Evolutionary conservation across 1,140 invertebrate genomes (phyloP), one percentile per base, ranked within the genome.

Genomic region (Polypedilum pembai): DNA sequence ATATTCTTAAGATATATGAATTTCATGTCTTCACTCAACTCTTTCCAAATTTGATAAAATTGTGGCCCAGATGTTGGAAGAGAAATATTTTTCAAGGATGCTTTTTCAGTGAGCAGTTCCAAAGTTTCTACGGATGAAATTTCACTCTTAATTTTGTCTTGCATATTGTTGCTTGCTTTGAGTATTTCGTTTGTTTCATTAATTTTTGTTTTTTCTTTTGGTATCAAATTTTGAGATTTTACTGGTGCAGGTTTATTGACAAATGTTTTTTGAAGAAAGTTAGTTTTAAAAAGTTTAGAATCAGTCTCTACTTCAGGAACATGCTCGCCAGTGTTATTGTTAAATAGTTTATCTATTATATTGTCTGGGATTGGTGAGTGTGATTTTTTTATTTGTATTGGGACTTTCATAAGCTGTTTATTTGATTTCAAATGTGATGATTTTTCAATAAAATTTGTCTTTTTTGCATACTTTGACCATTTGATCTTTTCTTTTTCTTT

Each of bases 301-400:
- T 69, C 65, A 18, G 17, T 69, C 4, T 69, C 65, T 21, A 10
- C 5, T 21, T 69, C 65, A 69, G 65, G 4, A 69, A 18, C 8
- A 20, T 69, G 65, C 7, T 69, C 65, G 1, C 65, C 65, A 18
- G 65, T 69, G 65, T 69, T 69, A 18, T 69, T 69, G 17, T 69
- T 69, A 5, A 69, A 69, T 18, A 69, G 7, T 69, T n/a, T 69
- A 21, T 69, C 65, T 18, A 69, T 69, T 18, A 69, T 18, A 7
- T 18, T 7, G 8, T 69, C 65, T 20, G 65, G 65, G 2, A 69
- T 69, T 1, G 65, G 65, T 18, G 65, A 69, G 8, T 18, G 65
- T 1, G 65, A 18, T 21, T 69, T 69, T 18, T 21, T 18, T 1
- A 20, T 8, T 20, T n/a, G 1, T 1, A 69, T 18, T 3, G 15